Base-by-base conservation (phyloP, 2,113 vertebrate genomes). In the Stigmatopora nigra region DNA sequence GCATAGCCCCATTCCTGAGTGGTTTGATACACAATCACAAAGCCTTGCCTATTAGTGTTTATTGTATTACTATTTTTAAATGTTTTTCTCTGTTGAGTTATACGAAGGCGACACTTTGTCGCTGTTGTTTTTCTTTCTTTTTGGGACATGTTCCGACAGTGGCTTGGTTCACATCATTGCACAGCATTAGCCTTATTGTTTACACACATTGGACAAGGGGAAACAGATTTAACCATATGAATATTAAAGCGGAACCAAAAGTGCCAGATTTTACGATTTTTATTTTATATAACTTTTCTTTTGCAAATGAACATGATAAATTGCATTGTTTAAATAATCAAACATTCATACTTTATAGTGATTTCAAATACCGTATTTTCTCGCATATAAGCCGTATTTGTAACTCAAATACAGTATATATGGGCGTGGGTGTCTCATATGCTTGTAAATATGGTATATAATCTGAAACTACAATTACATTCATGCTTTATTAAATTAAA, bases 141-240 rank as follows among this genome's bases (percentile, higher is more conserved):
- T 2, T 11, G 60, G 72, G 63, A 75, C 59, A 63, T 36, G 48
- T 76, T 75, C 71, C 77, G 76, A 79, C 73, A 75, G 72, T 62
- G 75, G 62, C 70, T 84, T 35, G 63, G 72, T 78, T 68, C 58
- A 69, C 75, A 71, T 64, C 64, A 22, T 10, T 76, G 67, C 71
- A 71, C 63, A 72, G 41, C 55, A 9, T 70, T 65, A 59, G 72
- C 58, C 68, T 73, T 46, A 49, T 65, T 61, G 19, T 49, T 31
- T 68, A 9, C 15, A 69, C 14, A 22, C 15, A 61, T 8, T 57
- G 35, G 69, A 67, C 62, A 60, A 49, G 52, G 31, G 57, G 35
- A n/a, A 73, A 56, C 61, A 57, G 71, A 67, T 64, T 56, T 12
- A 71, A 65, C 35, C 31, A 3, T 44, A 53, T 60, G 13, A 49